Base-by-base conservation (phyloP, 2,888 invertebrate species). In the Lasioglossum lativentre region DNA sequence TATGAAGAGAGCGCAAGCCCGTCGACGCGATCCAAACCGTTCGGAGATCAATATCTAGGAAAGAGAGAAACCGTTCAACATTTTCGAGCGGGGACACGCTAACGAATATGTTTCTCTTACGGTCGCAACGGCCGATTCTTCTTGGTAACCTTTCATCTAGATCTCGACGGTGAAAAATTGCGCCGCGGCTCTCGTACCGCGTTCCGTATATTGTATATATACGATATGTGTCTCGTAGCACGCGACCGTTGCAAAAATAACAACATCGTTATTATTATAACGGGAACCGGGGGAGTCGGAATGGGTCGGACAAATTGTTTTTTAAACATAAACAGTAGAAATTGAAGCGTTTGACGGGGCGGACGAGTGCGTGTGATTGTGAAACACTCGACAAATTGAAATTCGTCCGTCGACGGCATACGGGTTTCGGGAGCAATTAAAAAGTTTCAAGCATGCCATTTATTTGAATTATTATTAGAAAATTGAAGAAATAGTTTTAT, bases 151-250 rank as follows among this genome's bases (percentile, higher is more conserved):
- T 78, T 84, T 80, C 86, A 73, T 78, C 86, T 75, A 56, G 80
- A 78, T 84, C 72, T 72, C 80, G 86, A 78, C 86, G 86, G 86
- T 80, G 84, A 86, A 80, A 80, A 86, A 84, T 86, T 75, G 56
- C 83, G 30, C n/a, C 56, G 68, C 4, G 6, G 23, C 8, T n/a
- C 45, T 30, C 14, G 40, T 16, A 30, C 4, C 30, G 30, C 14
- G 66, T 10, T 42, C 27, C 10, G 38, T 68, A 45, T 74, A 38
- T 34, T 34, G 34, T 59, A 27, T 71, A 75, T 16, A 27, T 71
- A 75, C 14, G 77, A 74, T 56, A 45, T n/a, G 47, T 52, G 74
- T 45, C 73, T 40, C 23, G 40, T 8, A 59, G 30, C 77, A 47
- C 47, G 45, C 59, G 73, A 56, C 23, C 73, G 14, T 74, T 38